Base-by-base conservation (phyloP, 2,797 vertebrate genomes). In the Sebastes glaucus region DNA sequence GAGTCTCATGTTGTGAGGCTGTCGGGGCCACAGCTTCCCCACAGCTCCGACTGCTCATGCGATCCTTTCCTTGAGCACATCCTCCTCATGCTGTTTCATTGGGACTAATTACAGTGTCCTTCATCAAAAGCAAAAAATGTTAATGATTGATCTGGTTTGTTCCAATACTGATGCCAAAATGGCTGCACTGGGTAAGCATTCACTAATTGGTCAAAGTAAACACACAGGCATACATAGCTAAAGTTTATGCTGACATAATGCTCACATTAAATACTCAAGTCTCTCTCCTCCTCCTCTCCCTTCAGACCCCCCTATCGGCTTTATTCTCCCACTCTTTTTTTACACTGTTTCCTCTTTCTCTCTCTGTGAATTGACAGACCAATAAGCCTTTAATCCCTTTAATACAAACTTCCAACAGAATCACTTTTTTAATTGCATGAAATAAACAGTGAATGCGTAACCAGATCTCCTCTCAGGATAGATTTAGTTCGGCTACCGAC, bases 21-120 rank as follows among this genome's bases (percentile, higher is more conserved):
- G 2, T 23, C 1, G 6, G 30, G 30, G n/a, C 11, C 11, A 16
- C 63, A 59, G 66, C 25, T 4, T 33, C 46, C 65, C 25, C 83
- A 6, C 62, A 65, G 74, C 49, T 83, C 74, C 20, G 60, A n/a
- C 56, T 76, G 63, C 60, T 83, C 57, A 38, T 60, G 55, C 65
- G 70, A 28, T 23, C 53, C 57, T 81, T 74, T 88, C 67, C 76
- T 80, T 62, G 18, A 84, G 77, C 77, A 59, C 27, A 75, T 81
- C 67, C 57, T 77, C 65, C 61, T 73, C 27, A 33, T 65, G 52
- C 74, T 46, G 88, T 95, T 96, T 95, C 94, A 92, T 42, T 85
- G 95, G 94, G 95, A 96, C 88, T 95, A 95, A 96, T 96, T 96
- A 96, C 86, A 59, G 85, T 73, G 88, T 88, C 94, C 91, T 91